Evolutionary conservation across 1,140 invertebrate species (phyloP).

Genomic region (Cotesia typhae): DNA sequence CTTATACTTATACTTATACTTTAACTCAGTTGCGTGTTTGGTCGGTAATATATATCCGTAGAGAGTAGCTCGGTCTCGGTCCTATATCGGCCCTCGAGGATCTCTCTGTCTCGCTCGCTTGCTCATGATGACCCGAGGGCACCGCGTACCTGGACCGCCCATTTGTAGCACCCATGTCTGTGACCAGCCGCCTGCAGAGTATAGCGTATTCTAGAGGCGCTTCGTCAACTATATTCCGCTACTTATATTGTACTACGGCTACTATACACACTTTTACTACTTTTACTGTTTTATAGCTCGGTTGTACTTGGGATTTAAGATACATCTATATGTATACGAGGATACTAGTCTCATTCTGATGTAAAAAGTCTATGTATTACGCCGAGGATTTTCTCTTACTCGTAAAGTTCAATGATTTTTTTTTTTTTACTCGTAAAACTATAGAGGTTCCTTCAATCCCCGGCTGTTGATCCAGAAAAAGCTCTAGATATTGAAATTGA

Average conservation of each 20-base stretch:
- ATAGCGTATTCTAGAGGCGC: slow-evolving; percentile 23
- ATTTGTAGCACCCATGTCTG: slow-evolving; percentile 63
- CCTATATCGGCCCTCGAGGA: slow-evolving; percentile 40
- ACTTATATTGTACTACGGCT: background rate
- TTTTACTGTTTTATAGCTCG: background rate
- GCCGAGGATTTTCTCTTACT: background rate
- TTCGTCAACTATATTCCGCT: background rate
- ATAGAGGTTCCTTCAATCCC: background rate
- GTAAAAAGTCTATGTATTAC: background rate
- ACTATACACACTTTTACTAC: no score
- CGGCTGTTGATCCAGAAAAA: background rate
- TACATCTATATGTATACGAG: background rate
- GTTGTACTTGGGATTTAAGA: no score
- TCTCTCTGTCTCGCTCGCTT: slow-evolving; percentile 51
- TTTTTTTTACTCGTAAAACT: slow-evolving; percentile 17
- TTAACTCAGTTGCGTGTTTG: no score
- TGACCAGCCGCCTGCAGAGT: slow-evolving; percentile 47
- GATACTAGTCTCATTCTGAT: no score
- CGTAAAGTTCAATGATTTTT: background rate
- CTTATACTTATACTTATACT: no score
- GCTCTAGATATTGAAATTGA: background rate
- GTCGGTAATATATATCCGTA: no score
- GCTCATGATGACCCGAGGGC: slow-evolving; percentile 56
- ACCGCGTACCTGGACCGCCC: slow-evolving; percentile 57
- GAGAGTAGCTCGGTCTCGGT: slow-evolving; percentile 1